Conservation (phyloP, 2,888 invertebrate species). For the Macrophya alboannulata region DNA sequence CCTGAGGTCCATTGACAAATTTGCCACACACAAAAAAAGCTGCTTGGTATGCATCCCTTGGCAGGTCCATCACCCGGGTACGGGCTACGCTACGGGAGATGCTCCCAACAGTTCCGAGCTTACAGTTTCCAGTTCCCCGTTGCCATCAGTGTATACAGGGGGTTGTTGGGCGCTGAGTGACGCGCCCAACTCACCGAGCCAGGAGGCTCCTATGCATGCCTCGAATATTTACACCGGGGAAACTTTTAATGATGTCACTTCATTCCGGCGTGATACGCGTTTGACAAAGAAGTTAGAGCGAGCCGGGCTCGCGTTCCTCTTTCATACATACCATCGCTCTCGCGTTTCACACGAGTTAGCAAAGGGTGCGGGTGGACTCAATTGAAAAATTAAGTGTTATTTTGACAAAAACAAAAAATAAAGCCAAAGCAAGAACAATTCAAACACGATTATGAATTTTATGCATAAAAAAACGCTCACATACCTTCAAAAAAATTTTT, state of each 20-base stretch:
- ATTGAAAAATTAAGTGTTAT: constrained; percentile 8
- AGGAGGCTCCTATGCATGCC: constrained; percentile 60
- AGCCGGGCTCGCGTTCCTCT: background rate
- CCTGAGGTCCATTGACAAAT: constrained; percentile 71
- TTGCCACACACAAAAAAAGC: constrained; percentile 69
- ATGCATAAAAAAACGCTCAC: too few relatives aligned
- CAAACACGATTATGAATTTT: background rate
- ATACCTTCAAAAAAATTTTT: too few relatives aligned
- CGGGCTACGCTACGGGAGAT: constrained; percentile 37
- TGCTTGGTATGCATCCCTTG: constrained; percentile 72
- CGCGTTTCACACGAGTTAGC: background rate
- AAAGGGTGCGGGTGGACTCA: background rate
- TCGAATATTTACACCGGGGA: constrained; percentile 58
- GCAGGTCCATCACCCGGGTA: constrained; percentile 64
- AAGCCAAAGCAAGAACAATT: background rate
- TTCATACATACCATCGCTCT: background rate
- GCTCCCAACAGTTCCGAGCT: constrained; percentile 34
- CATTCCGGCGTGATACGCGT: constrained; percentile 39
- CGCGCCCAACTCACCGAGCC: constrained; percentile 61
- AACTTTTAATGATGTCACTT: constrained; percentile 59
- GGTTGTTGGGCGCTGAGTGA: constrained; percentile 56
- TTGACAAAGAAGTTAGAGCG: constrained; percentile 26
- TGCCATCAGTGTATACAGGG: background rate
- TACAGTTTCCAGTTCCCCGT: constrained; percentile 53
- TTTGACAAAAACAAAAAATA: background rate